Percentiles rank a stretch among this genome's conserved stretches.
phyloP scores from a whole-genome alignment of 2,888 invertebrate species.

The Tricholauxania praeusta region DNA sequence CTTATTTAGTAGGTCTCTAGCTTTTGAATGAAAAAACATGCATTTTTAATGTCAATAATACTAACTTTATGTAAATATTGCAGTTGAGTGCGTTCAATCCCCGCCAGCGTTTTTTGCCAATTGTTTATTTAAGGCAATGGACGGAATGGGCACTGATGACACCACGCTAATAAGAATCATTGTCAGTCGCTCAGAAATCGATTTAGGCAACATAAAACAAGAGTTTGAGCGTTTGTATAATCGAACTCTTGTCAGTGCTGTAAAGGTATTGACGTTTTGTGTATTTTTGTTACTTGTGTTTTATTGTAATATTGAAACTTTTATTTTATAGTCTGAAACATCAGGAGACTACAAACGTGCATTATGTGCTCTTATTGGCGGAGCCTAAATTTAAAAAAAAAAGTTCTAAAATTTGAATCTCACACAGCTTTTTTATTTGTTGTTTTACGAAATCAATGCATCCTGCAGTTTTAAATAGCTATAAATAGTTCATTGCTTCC shows the following conservation, averaged over 20 bases:
- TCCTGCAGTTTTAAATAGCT: no score
- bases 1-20: not conserved
- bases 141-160: constrained; percentile 79
- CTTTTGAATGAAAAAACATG: no score
- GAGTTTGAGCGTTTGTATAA: constrained; percentile 78
- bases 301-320: not conserved
- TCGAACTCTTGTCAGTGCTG: constrained; percentile 74
- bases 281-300: constrained; percentile 2
- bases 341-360: constrained; percentile 30
- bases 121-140: constrained; percentile 74
- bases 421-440: no score
- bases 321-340: constrained; percentile 32
- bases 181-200: constrained; percentile 76
- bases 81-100: constrained; percentile 78
- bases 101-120: constrained; percentile 76
- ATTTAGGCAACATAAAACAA: constrained; percentile 76
- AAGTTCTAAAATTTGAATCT: no score
- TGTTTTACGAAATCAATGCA: no score
- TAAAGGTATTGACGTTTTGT: constrained; percentile 68
- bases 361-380: constrained; percentile 21
- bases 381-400: constrained; percentile 3
- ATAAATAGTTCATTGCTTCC: no score
- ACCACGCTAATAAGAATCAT: constrained; percentile 76
- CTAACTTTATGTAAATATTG: constrained; percentile 49
- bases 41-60: not conserved